Conservation (phyloP, 2,888 invertebrate genomes). For the Eupithecia exiguata region DNA sequence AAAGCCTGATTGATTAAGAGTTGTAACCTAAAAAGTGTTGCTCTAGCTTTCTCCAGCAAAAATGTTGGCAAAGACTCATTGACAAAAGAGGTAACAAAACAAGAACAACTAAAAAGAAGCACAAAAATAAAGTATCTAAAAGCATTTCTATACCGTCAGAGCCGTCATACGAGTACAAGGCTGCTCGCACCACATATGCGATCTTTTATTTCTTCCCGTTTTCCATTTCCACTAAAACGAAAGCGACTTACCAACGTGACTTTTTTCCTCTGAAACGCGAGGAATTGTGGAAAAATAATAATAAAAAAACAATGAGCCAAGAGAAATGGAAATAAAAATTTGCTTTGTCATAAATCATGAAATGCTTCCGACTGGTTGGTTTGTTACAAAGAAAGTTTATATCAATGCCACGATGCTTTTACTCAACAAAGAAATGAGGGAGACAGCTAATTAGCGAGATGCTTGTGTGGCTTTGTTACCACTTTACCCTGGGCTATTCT, state of each 20-base stretch:
- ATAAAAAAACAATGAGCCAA: slow-evolving; percentile 73
- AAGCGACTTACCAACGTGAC: slow-evolving; percentile 77
- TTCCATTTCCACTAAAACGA: slow-evolving; percentile 78
- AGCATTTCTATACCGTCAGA: slow-evolving; percentile 54
- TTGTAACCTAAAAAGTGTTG: not conserved
- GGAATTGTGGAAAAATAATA: slow-evolving; percentile 74
- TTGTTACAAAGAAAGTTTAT: slow-evolving; percentile 78
- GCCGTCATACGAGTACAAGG: slow-evolving; percentile 38
- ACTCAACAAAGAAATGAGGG: slow-evolving; percentile 60
- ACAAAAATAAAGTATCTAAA: slow-evolving; percentile 60
- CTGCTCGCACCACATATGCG: slow-evolving; percentile 70
- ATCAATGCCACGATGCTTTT: slow-evolving; percentile 68
- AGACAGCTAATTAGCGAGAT: slow-evolving; percentile 51
- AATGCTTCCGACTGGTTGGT: slow-evolving; percentile 77
- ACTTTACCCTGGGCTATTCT: slow-evolving; percentile 7
- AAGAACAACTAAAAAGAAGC: slow-evolving; percentile 19
- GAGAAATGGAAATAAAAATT: slow-evolving; percentile 82
- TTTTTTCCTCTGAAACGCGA: slow-evolving; percentile 73
- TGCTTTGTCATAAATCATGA: slow-evolving; percentile 82
- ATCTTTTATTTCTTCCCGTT: slow-evolving; percentile 74
- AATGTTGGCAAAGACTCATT: not conserved
- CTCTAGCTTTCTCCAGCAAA: too few relatives aligned
- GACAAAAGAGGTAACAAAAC: not conserved
- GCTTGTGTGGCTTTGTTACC: slow-evolving; percentile 39
- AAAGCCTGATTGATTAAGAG: too few relatives aligned